Evolutionary conservation across 2,888 invertebrate genomes (phyloP).

Genomic region (Euspilapteryx auroguttella): DNA sequence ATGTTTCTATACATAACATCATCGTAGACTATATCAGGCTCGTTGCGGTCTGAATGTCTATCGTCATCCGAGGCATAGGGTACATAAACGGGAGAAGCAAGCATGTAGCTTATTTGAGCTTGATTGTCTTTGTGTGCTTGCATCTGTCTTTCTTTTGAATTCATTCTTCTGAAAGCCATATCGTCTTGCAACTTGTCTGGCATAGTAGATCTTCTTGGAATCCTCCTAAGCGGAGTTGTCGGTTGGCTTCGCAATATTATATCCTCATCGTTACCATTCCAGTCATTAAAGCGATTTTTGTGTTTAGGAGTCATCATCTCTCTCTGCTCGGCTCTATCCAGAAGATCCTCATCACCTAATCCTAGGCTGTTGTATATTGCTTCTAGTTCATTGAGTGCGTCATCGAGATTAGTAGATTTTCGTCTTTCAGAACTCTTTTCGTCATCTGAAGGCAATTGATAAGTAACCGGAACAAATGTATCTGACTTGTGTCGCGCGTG

Average conservation of each 20-base stretch:
- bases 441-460: constrained; percentile 45
- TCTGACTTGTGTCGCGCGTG: constrained; percentile 50
- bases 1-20: constrained; percentile 84
- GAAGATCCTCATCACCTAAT: constrained; percentile 79
- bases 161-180: constrained; percentile 77
- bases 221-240: constrained; percentile 38
- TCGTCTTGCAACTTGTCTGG: constrained; percentile 75
- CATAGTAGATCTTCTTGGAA: constrained; percentile 46
- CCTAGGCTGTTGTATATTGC: constrained; percentile 88
- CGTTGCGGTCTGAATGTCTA: constrained; percentile 62
- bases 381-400: constrained; percentile 86
- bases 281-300: constrained; percentile 46
- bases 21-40: constrained; percentile 81
- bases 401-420: constrained; percentile 81
- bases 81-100: constrained; percentile 68
- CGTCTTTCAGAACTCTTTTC: constrained; percentile 52
- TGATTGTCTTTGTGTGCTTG: constrained; percentile 34
- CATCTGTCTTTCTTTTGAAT: constrained; percentile 59
- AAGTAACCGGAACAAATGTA: constrained; percentile 29
- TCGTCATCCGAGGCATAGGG: constrained; percentile 49
- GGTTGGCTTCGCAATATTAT: constrained; percentile 47
- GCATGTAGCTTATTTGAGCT: constrained; percentile 67
- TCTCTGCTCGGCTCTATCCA: constrained; percentile 77
- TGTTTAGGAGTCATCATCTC: constrained; percentile 64
- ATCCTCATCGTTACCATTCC: constrained; percentile 54